Evolutionary conservation across 2,113 vertebrate species (phyloP), one percentile per base, ranked within the genome.

Genomic region (Chaetorhynchus papuensis): DNA sequence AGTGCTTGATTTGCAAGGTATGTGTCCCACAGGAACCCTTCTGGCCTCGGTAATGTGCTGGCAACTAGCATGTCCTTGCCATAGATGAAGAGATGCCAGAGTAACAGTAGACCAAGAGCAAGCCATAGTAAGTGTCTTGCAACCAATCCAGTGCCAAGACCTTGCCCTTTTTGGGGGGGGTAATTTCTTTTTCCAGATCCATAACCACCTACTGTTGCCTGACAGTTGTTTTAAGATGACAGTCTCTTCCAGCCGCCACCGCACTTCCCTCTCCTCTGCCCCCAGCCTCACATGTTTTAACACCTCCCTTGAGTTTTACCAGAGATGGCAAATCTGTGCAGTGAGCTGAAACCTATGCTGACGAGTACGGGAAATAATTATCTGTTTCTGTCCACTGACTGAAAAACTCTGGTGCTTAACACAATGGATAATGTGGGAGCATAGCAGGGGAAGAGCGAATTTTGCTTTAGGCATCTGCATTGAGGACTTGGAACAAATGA

Each of bases 401-500:
- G 83, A 90, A 82, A 85, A 86, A 27, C 83, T 87, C 61, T 92
- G 71, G 59, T 94, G 64, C 54, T 45, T 93, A 66, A 83, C 89
- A 90, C 94, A 93, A 77, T 89, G 80, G 83, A 28, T 92, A 69
- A 77, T 83, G 90, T 93, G 71, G 68, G 92, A 92, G 69, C 4
- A 2, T 83, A 45, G 63, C 2, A 26, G 54, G 63, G 79, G 69
- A 86, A 89, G 92, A 94, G 64, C 3, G 2, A 89, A 71, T 93
- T 88, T 92, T 95, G 90, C 92, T 93, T 90, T 80, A 90, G 88
- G 90, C 88, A 0, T 83, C 76, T 4, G 2, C 59, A 19, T 35
- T 52, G 77, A 92, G 60, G 52, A 53, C 83, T 92, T 69, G n/a
- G 86, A 97, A 93, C 88, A 96, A 89, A 94, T 61, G 59, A 74